Evolutionary conservation across 2,113 vertebrate genomes (phyloP).

Genomic region (Pithys albifrons): DNA sequence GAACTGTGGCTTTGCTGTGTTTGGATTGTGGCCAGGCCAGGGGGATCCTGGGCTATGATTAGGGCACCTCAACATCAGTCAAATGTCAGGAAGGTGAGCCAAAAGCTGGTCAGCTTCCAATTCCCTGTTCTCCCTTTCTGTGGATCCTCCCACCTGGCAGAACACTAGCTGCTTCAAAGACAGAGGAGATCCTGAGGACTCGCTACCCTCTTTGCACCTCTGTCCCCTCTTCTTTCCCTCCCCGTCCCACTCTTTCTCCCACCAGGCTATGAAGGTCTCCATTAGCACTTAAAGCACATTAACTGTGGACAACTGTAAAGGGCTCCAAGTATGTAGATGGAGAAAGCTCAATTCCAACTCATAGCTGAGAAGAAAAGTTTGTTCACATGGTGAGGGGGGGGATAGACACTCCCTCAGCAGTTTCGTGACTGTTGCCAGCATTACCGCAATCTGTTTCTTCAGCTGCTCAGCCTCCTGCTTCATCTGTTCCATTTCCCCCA

Average conservation of each 20-base stretch:
- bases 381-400: accelerated
- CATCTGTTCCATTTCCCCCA: conserved; percentile 96
- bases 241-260: not conserved
- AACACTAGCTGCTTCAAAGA: not conserved
- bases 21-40: not conserved
- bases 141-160: not conserved
- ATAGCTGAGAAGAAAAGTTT: not conserved
- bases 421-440: not conserved
- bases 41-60: not conserved
- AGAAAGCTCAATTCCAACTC: not conserved
- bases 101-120: not conserved
- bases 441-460: conserved; percentile 96
- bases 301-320: not conserved
- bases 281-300: not conserved
- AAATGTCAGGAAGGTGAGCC: not conserved
- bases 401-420: not conserved
- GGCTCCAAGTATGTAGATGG: not conserved
- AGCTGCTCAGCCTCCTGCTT: conserved; percentile 92
- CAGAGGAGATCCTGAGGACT: not conserved
- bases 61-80: not conserved
- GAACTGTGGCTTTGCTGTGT: not conserved
- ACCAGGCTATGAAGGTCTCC: not conserved
- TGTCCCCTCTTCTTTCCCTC: not conserved
- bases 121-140: not conserved
- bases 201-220: too few relatives aligned